Base-by-base conservation (phyloP, 35 echinoderm and acorn worm species). In the Stichopus chloronotus region DNA sequence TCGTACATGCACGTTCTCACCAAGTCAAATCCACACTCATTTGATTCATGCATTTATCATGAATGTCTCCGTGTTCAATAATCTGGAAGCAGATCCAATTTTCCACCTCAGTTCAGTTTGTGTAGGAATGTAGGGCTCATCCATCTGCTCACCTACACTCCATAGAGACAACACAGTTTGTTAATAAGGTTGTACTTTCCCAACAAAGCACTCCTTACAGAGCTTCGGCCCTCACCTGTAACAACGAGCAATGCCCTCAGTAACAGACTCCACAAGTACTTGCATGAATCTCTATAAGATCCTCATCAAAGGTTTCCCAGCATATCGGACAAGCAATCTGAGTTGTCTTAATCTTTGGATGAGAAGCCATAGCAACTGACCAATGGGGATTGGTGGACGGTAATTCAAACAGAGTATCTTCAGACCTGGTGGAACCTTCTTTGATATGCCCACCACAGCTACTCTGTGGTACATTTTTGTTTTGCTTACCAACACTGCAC, bases 211-310 rank as follows among this genome's bases (percentile, higher is more conserved):
- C 30, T 43, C 30, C 30, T 43, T 43, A 43, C 30, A 43, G 3
- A 43, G 30, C 30, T 43, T 43, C 30, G 30, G 30, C 30, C 3
- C 30, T 43, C 30, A 43, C 30, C 30, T 0, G 30, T 43, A 43
- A 43, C 30, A 43, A 43, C 30, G 30, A 43, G 0, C 30, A 43
- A 0, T 43, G 30, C 30, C 30, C 7, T 81, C 80, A 23, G 55
- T 58, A 85, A 7, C 82, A 58, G 16, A 20, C 55, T 20, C 87
- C 87, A 55, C 87, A 89, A 54, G 52, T 6, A 30, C 87, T 89
- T 59, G 87, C 87, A 71, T 89, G 87, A 6, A 89, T 17, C 60
- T 89, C 59, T 8, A 89, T 71, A 22, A 71, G 5, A 72, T 89
- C 19, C 24, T 25, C 16, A 24, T 59, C 57, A 54, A 71, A 72